Evolutionary conservation across 2,888 invertebrate species (phyloP), one percentile per base, ranked within the genome.

Genomic region (Scaptomyza flava): DNA sequence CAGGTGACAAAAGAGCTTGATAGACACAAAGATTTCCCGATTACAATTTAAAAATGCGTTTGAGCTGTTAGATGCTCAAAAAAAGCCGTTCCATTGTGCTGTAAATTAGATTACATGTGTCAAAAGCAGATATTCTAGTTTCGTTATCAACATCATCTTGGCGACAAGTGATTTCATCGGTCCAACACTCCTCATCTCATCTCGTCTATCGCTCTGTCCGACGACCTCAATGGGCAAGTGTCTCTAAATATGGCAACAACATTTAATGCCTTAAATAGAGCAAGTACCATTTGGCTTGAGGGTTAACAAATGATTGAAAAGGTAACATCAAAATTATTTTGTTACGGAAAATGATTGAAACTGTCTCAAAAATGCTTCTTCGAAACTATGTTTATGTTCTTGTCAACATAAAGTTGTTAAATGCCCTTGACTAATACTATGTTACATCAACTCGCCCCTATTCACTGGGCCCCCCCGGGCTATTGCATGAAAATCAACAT

Each of bases 361-460:
- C 36, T 36, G 6, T 2, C 33, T 33, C 36, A 36, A 36, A 36
- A 31, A 31, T 27, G 0, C 27, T 6, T 34, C 11, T 4, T 11
- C 1, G 2, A 11, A 31, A 31, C 17, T 17, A 23, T 23, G 23
- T 23, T 23, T 23, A 23, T 23, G 3, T 23, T 14, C 14, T 38
- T 1, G 8, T 3, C 7, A 8, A 38, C 14, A 38, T 36, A 36
- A 36, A 36, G 36, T 36, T 36, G 14, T 3, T 38, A 8, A 6
- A 36, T 60, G 73, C 71, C 73, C 73, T 73, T 73, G 75, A 43
- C 48, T 38, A 53, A 54, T 66, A n/a, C n/a, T n/a, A 47, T 61
- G 59, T 45, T 46, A 42, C 30, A 27, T 27, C 27, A 27, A 27
- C 27, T 6, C 27, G 27, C 27, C 27, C 27, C 27, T 27, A 27